Evolutionary conservation across 2,797 vertebrate genomes (phyloP).

Genomic region (Ctenosaura bakeri): DNA sequence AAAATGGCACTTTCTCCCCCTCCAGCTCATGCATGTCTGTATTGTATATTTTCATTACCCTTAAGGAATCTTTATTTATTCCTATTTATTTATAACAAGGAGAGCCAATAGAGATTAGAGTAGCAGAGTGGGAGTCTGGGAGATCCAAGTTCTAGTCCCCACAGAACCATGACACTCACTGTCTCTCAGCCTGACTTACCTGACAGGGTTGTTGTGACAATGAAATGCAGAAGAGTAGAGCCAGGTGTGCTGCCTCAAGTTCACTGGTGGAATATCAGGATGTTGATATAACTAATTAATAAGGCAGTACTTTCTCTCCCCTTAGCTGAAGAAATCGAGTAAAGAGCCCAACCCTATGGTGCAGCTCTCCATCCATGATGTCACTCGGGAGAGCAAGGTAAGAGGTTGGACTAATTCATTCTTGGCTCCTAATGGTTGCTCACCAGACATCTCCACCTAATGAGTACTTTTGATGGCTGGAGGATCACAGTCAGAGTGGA

Average conservation of each 20-base stretch:
- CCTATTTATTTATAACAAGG: not conserved
- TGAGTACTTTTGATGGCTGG: not conserved
- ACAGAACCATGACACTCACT: not conserved
- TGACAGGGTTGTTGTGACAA: not conserved
- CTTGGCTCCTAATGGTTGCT: not conserved
- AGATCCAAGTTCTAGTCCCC: not conserved
- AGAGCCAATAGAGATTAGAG: not conserved
- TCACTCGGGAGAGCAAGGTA: conserved; percentile 92
- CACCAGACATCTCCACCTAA: not conserved
- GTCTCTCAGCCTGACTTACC: not conserved
- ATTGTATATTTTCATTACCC: too few relatives aligned
- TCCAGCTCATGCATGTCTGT: too few relatives aligned
- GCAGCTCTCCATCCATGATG: conserved; percentile 90
- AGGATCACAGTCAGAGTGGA: not conserved
- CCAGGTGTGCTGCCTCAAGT: not conserved
- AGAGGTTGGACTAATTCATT: conserved; percentile 5
- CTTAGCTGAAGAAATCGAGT: conserved; percentile 90
- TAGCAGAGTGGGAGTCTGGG: not conserved
- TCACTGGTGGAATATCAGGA: not conserved
- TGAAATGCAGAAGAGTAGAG: not conserved
- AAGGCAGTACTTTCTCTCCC: not conserved
- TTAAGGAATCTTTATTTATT: not conserved
- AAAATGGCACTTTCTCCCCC: too few relatives aligned
- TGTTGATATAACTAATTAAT: not conserved
- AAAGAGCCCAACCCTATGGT: conserved; percentile 92